Evolutionary conservation across 2,888 invertebrate genomes (phyloP).

Genomic region (Phorcus lineatus): DNA sequence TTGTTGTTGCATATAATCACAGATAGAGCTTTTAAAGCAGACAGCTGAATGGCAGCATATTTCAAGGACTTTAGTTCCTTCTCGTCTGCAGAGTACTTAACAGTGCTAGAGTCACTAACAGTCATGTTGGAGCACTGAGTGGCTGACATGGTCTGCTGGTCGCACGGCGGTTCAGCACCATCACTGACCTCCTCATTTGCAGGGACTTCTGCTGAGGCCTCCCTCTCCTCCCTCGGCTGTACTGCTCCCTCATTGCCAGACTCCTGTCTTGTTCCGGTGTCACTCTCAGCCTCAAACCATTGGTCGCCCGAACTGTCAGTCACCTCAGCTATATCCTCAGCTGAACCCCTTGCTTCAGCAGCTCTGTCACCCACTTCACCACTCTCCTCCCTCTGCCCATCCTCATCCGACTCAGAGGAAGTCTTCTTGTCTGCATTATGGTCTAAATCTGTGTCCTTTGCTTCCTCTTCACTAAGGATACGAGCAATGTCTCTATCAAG

Average conservation of each 20-base stretch:
- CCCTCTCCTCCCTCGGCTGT: neutral
- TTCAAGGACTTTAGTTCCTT: slow-evolving; percentile 77
- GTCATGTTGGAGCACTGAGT: slow-evolving; percentile 10
- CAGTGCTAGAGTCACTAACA: neutral
- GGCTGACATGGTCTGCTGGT: neutral
- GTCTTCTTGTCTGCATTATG: slow-evolving; percentile 51
- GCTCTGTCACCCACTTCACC: neutral
- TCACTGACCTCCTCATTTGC: neutral
- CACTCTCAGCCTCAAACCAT: slow-evolving; percentile 17
- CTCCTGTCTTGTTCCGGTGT: neutral
- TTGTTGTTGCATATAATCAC: slow-evolving; percentile 78
- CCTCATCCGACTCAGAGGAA: neutral
- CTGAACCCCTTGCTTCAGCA: neutral
- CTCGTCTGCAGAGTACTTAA: slow-evolving; percentile 8
- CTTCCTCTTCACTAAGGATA: slow-evolving; percentile 60
- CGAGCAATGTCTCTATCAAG: slow-evolving; percentile 70
- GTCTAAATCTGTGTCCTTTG: slow-evolving; percentile 23
- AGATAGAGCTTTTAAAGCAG: slow-evolving; percentile 79
- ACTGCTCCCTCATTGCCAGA: neutral
- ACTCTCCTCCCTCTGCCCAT: neutral
- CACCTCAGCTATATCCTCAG: slow-evolving; percentile 4
- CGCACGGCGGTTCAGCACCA: neutral
- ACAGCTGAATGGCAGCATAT: slow-evolving; percentile 78
- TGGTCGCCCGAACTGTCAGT: slow-evolving; percentile 15
- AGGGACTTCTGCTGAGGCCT: neutral